These are phyloP conservation scores for Corynorhinus townsendii DNA, from an alignment of 2,113 vertebrate genomes.

Conservation along the genomic window DNA sequence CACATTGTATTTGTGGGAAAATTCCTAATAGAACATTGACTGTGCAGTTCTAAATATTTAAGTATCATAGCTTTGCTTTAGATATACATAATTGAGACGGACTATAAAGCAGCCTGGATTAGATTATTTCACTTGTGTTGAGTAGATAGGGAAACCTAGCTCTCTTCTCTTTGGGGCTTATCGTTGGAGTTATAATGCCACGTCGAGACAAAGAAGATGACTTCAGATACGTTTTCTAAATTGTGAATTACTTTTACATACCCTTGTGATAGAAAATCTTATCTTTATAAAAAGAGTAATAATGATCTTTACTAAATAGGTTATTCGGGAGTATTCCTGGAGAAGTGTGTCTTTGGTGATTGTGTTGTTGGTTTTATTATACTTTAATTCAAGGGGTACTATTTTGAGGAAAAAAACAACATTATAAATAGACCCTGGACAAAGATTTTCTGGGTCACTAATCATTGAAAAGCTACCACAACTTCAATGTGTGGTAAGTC, in stretches of 20 bases:
- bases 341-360: slow-evolving; percentile 38
- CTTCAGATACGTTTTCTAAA: background rate
- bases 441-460: slow-evolving; percentile 46
- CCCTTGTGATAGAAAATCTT: background rate
- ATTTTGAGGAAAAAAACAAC: slow-evolving; percentile 15
- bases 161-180: background rate
- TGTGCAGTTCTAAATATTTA: slow-evolving; percentile 7
- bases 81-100: background rate
- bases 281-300: slow-evolving; percentile 21
- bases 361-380: background rate
- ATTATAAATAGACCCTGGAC: background rate
- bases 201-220: background rate
- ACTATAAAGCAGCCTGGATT: background rate
- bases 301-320: slow-evolving; percentile 65
- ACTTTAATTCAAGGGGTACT: slow-evolving; percentile 22
- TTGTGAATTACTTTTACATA: slow-evolving; percentile 27
- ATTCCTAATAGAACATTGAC: background rate
- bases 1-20: background rate
- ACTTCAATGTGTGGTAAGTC: slow-evolving; percentile 46
- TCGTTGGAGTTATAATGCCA: background rate
- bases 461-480: slow-evolving; percentile 41
- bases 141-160: background rate
- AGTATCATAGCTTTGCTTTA: slow-evolving; percentile 6
- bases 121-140: background rate
- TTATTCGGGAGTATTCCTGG: slow-evolving; percentile 30